Percentiles rank a stretch among this genome's conserved stretches.
These are phyloP conservation scores for Protosalanx chinensis DNA, from an alignment of 2,797 vertebrate species.

Conservation along the genomic window DNA sequence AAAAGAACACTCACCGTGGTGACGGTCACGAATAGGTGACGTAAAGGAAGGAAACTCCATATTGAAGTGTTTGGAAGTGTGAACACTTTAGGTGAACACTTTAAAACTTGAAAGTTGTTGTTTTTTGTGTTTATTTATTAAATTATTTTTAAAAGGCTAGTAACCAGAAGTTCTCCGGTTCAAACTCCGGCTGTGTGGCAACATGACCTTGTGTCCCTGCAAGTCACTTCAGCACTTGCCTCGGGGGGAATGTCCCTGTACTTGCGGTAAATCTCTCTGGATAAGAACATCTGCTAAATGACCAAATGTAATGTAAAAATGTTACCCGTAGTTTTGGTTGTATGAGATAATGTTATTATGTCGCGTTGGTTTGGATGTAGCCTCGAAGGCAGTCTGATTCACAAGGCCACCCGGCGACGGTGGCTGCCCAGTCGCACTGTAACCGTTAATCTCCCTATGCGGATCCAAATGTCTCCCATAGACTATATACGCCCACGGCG, in stretches of 20 bases:
- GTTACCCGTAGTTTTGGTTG: not conserved
- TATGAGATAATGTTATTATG: not conserved
- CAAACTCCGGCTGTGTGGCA: too few species aligned
- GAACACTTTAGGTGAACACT: too few species aligned
- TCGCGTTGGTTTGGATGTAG: not conserved
- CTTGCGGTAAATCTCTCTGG: too few species aligned
- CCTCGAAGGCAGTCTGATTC: constrained; percentile 29
- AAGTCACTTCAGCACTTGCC: too few species aligned
- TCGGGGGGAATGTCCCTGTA: too few species aligned
- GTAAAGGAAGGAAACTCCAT: not conserved
- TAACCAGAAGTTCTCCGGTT: not conserved
- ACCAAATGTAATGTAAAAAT: too few species aligned
- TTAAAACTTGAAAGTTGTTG: too few species aligned
- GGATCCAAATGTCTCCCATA: constrained; percentile 52
- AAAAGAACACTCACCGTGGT: too few species aligned
- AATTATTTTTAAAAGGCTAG: not conserved
- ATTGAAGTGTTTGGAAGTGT: not conserved
- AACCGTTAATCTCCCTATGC: constrained; percentile 27
- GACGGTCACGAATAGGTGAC: not conserved
- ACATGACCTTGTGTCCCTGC: too few species aligned
- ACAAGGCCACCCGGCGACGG: constrained; percentile 27
- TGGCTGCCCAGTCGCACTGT: constrained; percentile 37
- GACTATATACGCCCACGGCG: constrained; percentile 50
- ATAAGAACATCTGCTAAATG: too few species aligned
- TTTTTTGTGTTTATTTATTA: too few species aligned